These are phyloP conservation scores for Hyaena hyaena DNA, from an alignment of 2,113 vertebrate genomes.

Conservation along the genomic window DNA sequence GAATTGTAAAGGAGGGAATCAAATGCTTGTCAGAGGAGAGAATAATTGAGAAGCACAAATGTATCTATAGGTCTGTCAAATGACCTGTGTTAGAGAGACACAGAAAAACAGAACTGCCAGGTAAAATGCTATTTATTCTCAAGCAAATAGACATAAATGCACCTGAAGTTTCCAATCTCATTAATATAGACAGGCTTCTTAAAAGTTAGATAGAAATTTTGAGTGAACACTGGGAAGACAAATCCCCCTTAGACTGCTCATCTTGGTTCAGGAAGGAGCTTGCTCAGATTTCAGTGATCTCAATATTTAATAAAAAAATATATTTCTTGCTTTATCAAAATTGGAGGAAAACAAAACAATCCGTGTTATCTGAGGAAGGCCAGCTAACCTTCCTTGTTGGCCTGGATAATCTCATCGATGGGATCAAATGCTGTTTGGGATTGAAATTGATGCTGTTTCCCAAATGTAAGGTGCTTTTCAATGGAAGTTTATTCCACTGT, in stretches of 20 bases:
- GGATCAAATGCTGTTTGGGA: background rate
- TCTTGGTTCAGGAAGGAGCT: background rate
- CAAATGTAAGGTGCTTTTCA: background rate
- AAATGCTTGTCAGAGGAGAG: background rate
- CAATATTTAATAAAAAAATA: background rate
- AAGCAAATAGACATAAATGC: background rate
- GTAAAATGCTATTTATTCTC: background rate
- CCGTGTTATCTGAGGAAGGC: background rate
- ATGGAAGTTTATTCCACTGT: background rate
- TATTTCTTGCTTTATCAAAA: slow-evolving; percentile 35
- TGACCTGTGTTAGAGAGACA: background rate
- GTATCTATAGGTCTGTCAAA: background rate
- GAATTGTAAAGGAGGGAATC: background rate
- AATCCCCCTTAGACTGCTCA: background rate
- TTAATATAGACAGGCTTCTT: slow-evolving; percentile 13
- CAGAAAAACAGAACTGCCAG: background rate
- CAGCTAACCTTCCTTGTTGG: background rate
- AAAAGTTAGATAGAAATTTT: slow-evolving; percentile 26
- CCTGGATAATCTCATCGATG: background rate
- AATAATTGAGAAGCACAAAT: background rate
- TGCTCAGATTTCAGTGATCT: background rate
- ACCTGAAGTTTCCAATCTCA: background rate
- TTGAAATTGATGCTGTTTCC: background rate
- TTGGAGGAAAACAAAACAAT: background rate
- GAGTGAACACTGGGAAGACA: background rate